Evolutionary conservation across 2,113 vertebrate species (phyloP).

Genomic region (Anseranas semipalmata): DNA sequence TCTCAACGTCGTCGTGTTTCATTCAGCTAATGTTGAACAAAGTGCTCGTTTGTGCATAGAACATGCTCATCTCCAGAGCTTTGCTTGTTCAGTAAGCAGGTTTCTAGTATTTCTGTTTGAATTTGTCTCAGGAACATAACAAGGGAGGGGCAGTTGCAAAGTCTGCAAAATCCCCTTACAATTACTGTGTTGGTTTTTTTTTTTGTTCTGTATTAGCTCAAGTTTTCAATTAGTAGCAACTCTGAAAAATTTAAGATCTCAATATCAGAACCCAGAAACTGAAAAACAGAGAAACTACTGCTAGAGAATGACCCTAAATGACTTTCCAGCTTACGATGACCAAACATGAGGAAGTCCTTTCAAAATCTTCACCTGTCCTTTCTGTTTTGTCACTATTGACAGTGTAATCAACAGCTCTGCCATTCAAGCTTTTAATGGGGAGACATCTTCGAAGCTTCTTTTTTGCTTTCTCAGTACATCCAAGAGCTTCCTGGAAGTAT

Average conservation of each 20-base stretch:
- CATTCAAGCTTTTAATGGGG: neutral
- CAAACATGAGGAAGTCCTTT: neutral
- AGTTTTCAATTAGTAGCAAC: neutral
- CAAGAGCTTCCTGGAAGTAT: neutral
- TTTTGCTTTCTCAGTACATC: neutral
- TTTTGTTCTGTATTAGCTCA: neutral
- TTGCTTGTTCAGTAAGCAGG: neutral
- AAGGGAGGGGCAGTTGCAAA: neutral
- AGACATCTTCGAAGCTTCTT: neutral
- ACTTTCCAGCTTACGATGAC: neutral
- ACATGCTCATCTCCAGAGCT: neutral
- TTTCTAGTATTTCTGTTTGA: neutral
- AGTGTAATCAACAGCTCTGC: neutral
- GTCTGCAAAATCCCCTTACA: neutral
- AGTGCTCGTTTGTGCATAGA: neutral
- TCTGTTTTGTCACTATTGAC: neutral
- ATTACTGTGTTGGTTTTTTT: too few species aligned
- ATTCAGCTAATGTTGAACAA: accelerated
- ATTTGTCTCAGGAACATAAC: neutral
- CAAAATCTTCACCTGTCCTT: neutral
- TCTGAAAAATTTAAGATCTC: neutral
- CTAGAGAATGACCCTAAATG: neutral
- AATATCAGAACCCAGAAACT: neutral
- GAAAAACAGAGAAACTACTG: neutral
- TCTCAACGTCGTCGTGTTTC: neutral